A percentile compares a stretch with the other conserved stretches of the same genome.
Evolutionary conservation across 2,113 vertebrate species (phyloP).

Genomic region (Polyodon spathula): DNA sequence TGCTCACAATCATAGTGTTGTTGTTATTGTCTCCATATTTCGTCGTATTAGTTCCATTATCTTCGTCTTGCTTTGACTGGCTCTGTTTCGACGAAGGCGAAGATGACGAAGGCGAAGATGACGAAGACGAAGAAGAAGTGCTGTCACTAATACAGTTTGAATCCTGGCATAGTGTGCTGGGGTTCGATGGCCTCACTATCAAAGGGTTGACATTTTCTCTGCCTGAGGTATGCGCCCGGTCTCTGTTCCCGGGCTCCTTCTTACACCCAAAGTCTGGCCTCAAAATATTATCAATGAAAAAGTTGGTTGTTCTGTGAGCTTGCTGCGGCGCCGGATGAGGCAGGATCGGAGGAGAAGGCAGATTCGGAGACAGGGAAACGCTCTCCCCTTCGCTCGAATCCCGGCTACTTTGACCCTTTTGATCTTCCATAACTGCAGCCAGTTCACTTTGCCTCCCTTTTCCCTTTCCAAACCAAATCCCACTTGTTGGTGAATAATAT

Average conservation of each 20-base stretch:
- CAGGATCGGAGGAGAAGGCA: constrained; percentile 58
- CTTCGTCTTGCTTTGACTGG: constrained; percentile 54
- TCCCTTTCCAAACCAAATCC: constrained; percentile 50
- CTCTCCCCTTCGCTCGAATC: constrained; percentile 75
- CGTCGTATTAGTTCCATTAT: constrained; percentile 50
- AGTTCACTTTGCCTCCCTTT: constrained; percentile 37
- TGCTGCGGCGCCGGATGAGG: constrained; percentile 69
- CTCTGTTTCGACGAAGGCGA: constrained; percentile 39
- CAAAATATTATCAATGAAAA: constrained; percentile 92
- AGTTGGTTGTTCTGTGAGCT: constrained; percentile 83
- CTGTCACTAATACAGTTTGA: constrained; percentile 76
- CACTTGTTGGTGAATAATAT: constrained; percentile 58
- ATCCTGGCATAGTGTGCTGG: constrained; percentile 65
- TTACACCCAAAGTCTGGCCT: constrained; percentile 90
- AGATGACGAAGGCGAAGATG: constrained; percentile 52
- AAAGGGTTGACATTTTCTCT: constrained; percentile 73
- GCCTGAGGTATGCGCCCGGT: constrained; percentile 63
- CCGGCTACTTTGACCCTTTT: constrained; percentile 58
- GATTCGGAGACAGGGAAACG: constrained; percentile 69
- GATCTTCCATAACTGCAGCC: constrained; percentile 66
- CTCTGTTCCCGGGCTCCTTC: constrained; percentile 64
- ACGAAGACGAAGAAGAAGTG: constrained; percentile 60
- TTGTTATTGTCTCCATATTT: constrained; percentile 73
- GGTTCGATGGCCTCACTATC: constrained; percentile 57
- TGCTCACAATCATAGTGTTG: constrained; percentile 69